Percentiles rank a stretch among this genome's conserved stretches.
These are phyloP conservation scores for Aselliscus stoliczkanus DNA, from an alignment of 2,797 vertebrate genomes.

Conservation along the genomic window DNA sequence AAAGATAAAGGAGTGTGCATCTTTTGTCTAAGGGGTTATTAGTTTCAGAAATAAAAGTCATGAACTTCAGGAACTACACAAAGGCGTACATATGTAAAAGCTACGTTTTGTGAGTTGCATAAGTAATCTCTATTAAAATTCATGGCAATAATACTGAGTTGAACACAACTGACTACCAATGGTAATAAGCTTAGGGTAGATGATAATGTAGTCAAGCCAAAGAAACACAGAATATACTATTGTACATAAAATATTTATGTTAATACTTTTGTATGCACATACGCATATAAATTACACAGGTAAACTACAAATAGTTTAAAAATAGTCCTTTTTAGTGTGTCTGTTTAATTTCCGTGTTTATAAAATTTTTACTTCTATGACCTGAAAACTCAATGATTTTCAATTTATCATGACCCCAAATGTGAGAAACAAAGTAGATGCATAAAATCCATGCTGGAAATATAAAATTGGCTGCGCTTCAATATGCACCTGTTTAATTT, in stretches of 20 bases:
- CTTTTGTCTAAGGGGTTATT: neutral
- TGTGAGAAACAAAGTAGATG: constrained; percentile 32
- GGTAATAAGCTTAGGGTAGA: neutral
- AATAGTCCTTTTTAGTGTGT: neutral
- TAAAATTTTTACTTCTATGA: constrained; percentile 36
- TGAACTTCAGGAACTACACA: neutral
- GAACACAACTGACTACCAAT: neutral
- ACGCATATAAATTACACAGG: neutral
- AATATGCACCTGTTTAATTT: constrained; percentile 26
- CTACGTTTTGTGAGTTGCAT: neutral
- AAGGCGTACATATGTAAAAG: neutral
- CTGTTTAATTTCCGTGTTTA: neutral
- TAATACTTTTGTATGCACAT: neutral
- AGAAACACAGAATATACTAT: neutral
- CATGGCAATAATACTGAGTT: neutral
- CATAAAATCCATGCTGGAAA: constrained; percentile 33
- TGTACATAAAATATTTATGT: neutral
- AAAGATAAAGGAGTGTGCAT: neutral
- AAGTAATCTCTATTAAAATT: neutral
- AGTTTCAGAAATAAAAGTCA: neutral
- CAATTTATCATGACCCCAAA: neutral
- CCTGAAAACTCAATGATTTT: constrained; percentile 27
- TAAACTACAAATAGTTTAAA: neutral
- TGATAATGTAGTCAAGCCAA: neutral
- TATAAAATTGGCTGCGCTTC: constrained; percentile 30